A percentile compares a stretch with the other conserved stretches of the same genome.
Evolutionary conservation across 2,888 invertebrate species (phyloP).

Genomic region (Gibbula magus): DNA sequence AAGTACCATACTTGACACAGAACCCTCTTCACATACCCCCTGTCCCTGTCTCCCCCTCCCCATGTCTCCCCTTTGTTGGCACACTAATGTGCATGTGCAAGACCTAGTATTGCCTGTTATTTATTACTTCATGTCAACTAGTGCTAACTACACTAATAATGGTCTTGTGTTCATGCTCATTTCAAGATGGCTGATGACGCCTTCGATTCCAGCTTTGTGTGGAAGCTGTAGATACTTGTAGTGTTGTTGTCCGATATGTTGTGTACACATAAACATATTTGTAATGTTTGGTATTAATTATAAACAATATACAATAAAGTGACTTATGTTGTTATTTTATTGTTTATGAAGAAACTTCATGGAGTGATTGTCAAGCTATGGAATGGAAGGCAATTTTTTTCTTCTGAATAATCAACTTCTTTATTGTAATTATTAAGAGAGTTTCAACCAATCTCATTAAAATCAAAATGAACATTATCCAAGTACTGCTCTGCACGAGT

Average conservation of each 20-base stretch:
- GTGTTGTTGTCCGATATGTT: neutral
- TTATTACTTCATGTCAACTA: neutral
- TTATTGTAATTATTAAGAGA: too few relatives aligned
- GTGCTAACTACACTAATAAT: neutral
- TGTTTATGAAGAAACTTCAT: too few relatives aligned
- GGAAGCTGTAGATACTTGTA: neutral
- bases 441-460: too few relatives aligned
- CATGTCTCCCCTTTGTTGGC: neutral
- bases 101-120: conserved; percentile 7
- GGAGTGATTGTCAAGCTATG: too few relatives aligned
- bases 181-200: neutral
- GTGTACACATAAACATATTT: conserved; percentile 5
- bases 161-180: neutral
- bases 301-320: neutral
- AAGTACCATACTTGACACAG: too few relatives aligned
- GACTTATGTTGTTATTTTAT: neutral
- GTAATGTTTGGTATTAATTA: conserved; percentile 7
- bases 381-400: too few relatives aligned
- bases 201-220: neutral
- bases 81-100: neutral
- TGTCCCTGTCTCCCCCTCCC: too few relatives aligned
- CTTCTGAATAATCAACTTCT: too few relatives aligned
- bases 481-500: too few relatives aligned
- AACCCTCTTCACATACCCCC: too few relatives aligned
- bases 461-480: too few relatives aligned